A percentile compares a stretch with the other conserved stretches of the same genome.
Conservation (phyloP, 2,113 vertebrate species). For the zebrafish (Danio rerio) region DNA sequence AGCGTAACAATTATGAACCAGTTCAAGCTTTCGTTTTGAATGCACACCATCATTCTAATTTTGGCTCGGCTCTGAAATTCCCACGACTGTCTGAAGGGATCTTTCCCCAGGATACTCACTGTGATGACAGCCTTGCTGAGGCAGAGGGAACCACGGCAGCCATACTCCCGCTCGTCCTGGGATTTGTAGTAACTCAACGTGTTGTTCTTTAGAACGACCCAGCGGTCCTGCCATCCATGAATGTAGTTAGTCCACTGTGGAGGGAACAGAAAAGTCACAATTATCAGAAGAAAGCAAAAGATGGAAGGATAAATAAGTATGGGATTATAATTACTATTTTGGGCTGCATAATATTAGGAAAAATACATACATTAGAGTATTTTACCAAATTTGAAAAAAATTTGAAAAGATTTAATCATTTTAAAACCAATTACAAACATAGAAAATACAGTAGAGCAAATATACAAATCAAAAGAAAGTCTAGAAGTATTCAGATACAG, state of each 20-base stretch:
- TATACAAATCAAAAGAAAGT: too few species aligned
- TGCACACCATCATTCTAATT: slow-evolving; percentile 14
- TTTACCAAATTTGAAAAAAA: too few species aligned
- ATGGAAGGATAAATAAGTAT: background rate
- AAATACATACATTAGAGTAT: too few species aligned
- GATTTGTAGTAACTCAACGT: slow-evolving; percentile 98
- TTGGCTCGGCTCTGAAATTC: slow-evolving; percentile 23
- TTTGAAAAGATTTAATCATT: too few species aligned
- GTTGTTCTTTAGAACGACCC: slow-evolving; percentile 95
- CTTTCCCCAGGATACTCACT: slow-evolving; percentile 75
- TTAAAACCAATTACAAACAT: too few species aligned
- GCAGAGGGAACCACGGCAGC: slow-evolving; percentile 95
- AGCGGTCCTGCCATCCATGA: slow-evolving; percentile 98
- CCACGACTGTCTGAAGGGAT: slow-evolving; percentile 29
- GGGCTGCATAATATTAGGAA: too few species aligned
- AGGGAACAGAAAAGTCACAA: slow-evolving; percentile 17
- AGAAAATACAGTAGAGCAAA: too few species aligned
- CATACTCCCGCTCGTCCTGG: slow-evolving; percentile 94
- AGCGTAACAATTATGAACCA: background rate
- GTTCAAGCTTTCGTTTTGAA: background rate
- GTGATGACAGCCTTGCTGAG: slow-evolving; percentile 97
- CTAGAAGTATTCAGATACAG: too few species aligned
- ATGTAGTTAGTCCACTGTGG: slow-evolving; percentile 98
- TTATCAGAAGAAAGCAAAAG: background rate
- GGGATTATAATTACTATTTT: background rate